phyloP scores from a whole-genome alignment of 2,797 vertebrate species.

The Myiothlypis chrysogaster region DNA sequence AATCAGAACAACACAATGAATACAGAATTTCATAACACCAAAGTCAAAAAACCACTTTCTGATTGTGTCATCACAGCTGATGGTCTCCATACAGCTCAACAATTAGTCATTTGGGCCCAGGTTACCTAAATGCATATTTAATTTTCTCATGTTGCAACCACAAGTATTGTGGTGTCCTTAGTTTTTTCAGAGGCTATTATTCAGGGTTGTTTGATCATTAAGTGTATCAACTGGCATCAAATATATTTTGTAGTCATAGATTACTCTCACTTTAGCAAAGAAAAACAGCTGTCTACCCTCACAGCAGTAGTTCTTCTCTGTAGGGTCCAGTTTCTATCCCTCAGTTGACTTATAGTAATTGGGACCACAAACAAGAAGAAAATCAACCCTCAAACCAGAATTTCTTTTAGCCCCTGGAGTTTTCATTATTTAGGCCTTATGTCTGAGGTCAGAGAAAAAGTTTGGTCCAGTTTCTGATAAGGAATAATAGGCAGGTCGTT shows the following conservation, averaged over 20 bases:
- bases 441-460: background rate
- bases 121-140: background rate
- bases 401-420: background rate
- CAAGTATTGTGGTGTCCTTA: background rate
- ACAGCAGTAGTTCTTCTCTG: background rate
- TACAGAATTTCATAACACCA: background rate
- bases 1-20: background rate
- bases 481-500: background rate
- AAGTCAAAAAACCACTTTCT: background rate
- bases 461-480: background rate
- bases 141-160: background rate
- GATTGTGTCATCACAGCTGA: background rate
- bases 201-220: background rate
- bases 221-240: background rate
- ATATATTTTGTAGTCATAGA: background rate
- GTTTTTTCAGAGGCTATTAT: constrained; percentile 22
- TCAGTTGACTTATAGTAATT: background rate
- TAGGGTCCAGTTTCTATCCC: background rate
- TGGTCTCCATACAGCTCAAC: background rate
- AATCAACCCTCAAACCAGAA: background rate
- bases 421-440: background rate
- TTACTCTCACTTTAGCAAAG: background rate
- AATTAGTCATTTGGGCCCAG: background rate
- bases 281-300: background rate
- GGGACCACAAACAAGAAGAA: background rate